Base-by-base conservation (phyloP, 2,797 vertebrate genomes). In the Cuniculus paca region DNA sequence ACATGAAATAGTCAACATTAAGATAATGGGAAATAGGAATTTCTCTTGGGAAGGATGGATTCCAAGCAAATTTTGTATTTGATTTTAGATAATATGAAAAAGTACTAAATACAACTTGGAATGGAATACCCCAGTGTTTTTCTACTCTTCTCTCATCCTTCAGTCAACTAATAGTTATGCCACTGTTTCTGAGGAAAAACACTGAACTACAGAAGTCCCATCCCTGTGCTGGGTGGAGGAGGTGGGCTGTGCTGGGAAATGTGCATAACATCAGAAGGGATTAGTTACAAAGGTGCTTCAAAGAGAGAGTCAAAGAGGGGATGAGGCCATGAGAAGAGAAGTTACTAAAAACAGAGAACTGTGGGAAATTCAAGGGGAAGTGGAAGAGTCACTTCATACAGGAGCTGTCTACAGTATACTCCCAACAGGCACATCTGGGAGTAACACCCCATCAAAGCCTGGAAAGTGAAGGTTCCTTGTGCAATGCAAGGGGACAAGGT, bases 61-160 rank as follows among this genome's bases (percentile, higher is more conserved):
- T 87, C 39, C 83, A 91, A 93, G 50, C 12, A 93, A 48, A 72
- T 72, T 96, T 42, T 87, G 4, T 17, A 81, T 54, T 95, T 94
- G 31, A 77, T 80, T 88, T 88, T 91, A 75, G 54, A 65, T 81
- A 74, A 42, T 50, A 50, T 26, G 61, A 88, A 22, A 87, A 22
- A 83, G 48, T 52, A 93, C 9, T 52, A 42, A 92, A 42, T 81
- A 83, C 11, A 56, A 22, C 26, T 60, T 36, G 70, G 58, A 90
- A 45, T 81, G 36, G 45, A 92, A 95, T 78, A 50, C 1, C 3
- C 48, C 8, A n/a, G 13, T 4, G 10, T 80, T 26, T 39, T 87
- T 77, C 75, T 68, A 42, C 14, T 75, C 20, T 56, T 24, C 12
- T 79, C 78, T 85, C 5, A 39, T 45, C 8, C 24, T 24, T 20